phyloP scores from a whole-genome alignment of 2,888 invertebrate genomes.

The Eupithecia exiguata region DNA sequence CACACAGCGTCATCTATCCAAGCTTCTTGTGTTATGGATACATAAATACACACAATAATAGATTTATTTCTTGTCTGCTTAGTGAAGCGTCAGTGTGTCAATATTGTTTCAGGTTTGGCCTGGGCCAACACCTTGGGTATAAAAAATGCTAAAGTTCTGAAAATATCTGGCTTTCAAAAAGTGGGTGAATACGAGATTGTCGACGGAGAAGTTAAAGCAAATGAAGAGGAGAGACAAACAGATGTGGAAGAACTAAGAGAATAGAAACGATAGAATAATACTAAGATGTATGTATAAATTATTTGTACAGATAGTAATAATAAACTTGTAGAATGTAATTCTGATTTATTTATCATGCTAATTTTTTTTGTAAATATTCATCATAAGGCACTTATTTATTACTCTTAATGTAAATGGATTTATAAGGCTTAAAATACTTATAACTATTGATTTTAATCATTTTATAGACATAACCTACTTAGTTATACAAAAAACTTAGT shows the following conservation, averaged over 20 bases:
- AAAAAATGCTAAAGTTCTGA: conserved; percentile 82
- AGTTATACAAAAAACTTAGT: conserved; percentile 17
- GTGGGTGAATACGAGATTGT: conserved; percentile 78
- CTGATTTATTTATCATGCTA: background rate
- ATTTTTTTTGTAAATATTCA: conserved; percentile 43
- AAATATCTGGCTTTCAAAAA: conserved; percentile 79
- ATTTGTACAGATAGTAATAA: conserved; percentile 16
- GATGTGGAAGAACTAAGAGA: conserved; percentile 41
- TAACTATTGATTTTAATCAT: conserved; percentile 36
- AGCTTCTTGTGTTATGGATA: background rate
- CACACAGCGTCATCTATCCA: background rate
- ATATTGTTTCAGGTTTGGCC: conserved; percentile 76
- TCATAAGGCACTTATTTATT: conserved; percentile 41
- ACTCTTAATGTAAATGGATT: conserved; percentile 34
- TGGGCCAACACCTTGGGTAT: conserved; percentile 84
- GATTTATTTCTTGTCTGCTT: background rate
- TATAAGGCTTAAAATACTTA: conserved; percentile 33
- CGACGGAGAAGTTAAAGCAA: conserved; percentile 63
- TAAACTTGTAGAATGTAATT: conserved; percentile 23
- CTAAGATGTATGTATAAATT: background rate
- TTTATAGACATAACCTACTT: conserved; percentile 41
- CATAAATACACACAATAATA: background rate
- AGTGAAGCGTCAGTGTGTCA: background rate
- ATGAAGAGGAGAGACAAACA: conserved; percentile 38
- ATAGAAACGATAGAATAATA: conserved; percentile 20